phyloP scores from a whole-genome alignment of 2,888 invertebrate genomes.

The Hyalella azteca region DNA sequence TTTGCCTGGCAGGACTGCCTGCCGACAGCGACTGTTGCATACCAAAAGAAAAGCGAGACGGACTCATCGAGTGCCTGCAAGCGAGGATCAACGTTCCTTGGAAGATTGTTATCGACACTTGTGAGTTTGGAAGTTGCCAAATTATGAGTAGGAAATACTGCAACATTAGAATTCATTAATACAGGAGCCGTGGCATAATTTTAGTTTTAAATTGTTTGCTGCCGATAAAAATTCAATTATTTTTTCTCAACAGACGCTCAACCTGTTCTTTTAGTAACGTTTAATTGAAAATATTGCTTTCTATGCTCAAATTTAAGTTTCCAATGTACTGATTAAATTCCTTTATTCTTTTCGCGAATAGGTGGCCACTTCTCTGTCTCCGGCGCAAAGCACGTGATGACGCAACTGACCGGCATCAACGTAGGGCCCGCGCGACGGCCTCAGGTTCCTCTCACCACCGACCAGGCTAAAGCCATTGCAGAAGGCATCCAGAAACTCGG shows the following conservation, averaged over 20 bases:
- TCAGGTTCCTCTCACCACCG: constrained; percentile 65
- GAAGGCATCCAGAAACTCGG: background rate
- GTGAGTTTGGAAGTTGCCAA: too few relatives aligned
- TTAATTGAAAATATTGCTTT: too few relatives aligned
- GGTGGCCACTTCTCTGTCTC: constrained; percentile 68
- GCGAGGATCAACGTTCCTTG: background rate
- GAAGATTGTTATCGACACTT: constrained; percentile 2
- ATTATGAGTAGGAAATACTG: too few relatives aligned
- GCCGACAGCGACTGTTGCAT: background rate
- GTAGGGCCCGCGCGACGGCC: constrained; percentile 72
- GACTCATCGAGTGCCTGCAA: background rate
- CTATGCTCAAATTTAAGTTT: background rate
- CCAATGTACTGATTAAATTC: background rate
- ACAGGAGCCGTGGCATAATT: too few relatives aligned
- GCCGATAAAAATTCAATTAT: too few relatives aligned
- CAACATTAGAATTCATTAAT: too few relatives aligned
- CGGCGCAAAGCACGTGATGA: constrained; percentile 75
- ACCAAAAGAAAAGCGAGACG: background rate
- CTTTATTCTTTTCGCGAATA: constrained; percentile 50
- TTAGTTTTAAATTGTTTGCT: too few relatives aligned
- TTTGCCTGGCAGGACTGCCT: constrained; percentile 64
- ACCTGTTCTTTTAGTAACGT: too few relatives aligned
- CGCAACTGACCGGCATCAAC: constrained; percentile 69
- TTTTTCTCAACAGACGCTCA: too few relatives aligned
- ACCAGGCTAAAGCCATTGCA: background rate